Base-by-base conservation (phyloP, 1,140 invertebrate species). In the Eriosoma lanigerum region DNA sequence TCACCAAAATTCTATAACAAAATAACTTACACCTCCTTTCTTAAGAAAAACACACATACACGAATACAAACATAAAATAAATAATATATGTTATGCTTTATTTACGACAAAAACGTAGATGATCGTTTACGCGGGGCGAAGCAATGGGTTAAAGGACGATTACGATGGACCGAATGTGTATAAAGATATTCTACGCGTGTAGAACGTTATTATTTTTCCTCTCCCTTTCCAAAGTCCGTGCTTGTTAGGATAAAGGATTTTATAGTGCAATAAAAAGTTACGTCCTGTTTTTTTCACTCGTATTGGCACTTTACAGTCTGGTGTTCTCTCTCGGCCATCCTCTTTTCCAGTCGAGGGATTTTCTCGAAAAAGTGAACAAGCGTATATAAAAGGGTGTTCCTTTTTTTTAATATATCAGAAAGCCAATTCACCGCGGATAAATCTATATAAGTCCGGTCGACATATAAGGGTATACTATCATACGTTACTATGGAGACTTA, bases 161-260 rank as follows among this genome's bases (percentile, higher is more conserved):
- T n/a, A 4, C 29, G 19, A 10, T n/a, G 10, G 4, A 44, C 1
- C 29, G n/a, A 66, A 66, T n/a, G 29, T 26, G 24, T 54, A 54
- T 19, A 62, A 60, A 62, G 60, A 44, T 15, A 15, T 44, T 38
- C 62, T 13, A 5, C 1, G 62, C 32, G 19, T 13, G 62, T n/a
- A 32, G 15, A 8, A 62, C 9, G 9, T 29, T n/a, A 32, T 38
- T 66, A n/a, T n/a, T n/a, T n/a, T n/a, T n/a, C n/a, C n/a, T n/a
- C n/a, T 29, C 15, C n/a, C 29, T 9, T 64, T 29, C 26, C 62
- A 32, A 1, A 10, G 62, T 54, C 19, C 32, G 62, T n/a, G 32
- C 62, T 19, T 44, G 62, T 66, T 44, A 21, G 62, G 62, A 66
- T 66, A 66, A 66, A 66, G 32, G 62, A 66, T 66, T 66, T 44